These are phyloP conservation scores for Anthonomus grandis DNA, from an alignment of 1,140 invertebrate species.

Conservation along the genomic window DNA sequence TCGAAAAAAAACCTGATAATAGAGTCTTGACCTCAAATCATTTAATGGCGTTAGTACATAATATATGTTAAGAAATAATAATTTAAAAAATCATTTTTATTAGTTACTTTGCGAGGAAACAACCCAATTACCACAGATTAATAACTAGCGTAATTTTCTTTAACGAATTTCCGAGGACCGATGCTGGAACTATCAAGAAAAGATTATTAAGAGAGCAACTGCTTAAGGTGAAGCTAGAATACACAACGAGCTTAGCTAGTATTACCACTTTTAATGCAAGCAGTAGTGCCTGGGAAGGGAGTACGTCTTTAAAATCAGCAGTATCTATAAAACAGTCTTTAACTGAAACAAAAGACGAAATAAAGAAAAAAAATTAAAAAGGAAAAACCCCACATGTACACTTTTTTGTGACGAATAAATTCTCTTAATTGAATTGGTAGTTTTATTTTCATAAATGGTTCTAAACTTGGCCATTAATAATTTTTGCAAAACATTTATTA, in stretches of 20 bases:
- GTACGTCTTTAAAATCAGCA: too few relatives aligned
- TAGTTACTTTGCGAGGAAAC: conserved; percentile 20
- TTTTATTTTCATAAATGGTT: too few relatives aligned
- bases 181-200: conserved; percentile 27
- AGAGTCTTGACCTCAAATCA: conserved; percentile 19
- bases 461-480: too few relatives aligned
- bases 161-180: conserved; percentile 30
- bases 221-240: conserved; percentile 29
- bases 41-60: conserved; percentile 17
- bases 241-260: conserved; percentile 25
- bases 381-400: too few relatives aligned
- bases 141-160: conserved; percentile 25
- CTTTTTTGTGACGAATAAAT: too few relatives aligned
- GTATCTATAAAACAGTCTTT: too few relatives aligned
- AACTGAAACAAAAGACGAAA: too few relatives aligned
- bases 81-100: background rate
- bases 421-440: too few relatives aligned
- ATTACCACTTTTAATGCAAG: too few relatives aligned
- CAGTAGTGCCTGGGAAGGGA: too few relatives aligned
- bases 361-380: too few relatives aligned
- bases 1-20: conserved; percentile 26
- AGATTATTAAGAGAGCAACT: conserved; percentile 23
- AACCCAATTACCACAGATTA: conserved; percentile 3
- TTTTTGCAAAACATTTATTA: too few relatives aligned
- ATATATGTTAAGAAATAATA: background rate